Percentiles rank a stretch among this genome's conserved stretches.
Evolutionary conservation across 2,888 invertebrate species (phyloP).

Genomic region (Meandrusa payeni): DNA sequence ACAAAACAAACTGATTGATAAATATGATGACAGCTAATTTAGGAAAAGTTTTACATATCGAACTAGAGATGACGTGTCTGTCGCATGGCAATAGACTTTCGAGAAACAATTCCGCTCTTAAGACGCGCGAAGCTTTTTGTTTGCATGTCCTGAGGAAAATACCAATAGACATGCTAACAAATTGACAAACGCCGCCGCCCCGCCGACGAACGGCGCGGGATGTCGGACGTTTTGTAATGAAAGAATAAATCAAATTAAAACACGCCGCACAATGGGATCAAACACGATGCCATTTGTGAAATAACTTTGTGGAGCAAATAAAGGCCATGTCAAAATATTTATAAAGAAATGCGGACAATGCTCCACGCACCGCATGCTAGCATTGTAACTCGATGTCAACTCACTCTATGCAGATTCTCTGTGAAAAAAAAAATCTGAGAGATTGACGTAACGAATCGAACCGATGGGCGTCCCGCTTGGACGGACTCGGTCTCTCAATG

Average conservation of each 20-base stretch:
- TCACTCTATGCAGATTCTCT: slow-evolving; percentile 75
- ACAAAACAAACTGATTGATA: too few relatives aligned
- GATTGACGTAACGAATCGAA: slow-evolving; percentile 79
- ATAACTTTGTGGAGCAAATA: slow-evolving; percentile 67
- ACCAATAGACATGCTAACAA: slow-evolving; percentile 72
- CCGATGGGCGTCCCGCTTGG: slow-evolving; percentile 66
- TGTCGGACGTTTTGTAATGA: slow-evolving; percentile 68
- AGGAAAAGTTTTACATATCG: slow-evolving; percentile 44
- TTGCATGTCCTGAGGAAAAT: slow-evolving; percentile 62
- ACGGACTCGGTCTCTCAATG: slow-evolving; percentile 49
- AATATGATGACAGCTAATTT: slow-evolving; percentile 33
- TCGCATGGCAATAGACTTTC: slow-evolving; percentile 33
- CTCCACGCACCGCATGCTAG: slow-evolving; percentile 57
- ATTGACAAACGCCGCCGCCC: slow-evolving; percentile 67
- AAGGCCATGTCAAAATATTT: slow-evolving; percentile 80
- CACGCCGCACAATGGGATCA: slow-evolving; percentile 68
- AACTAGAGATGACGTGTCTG: slow-evolving; percentile 41
- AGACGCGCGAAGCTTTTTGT: slow-evolving; percentile 58
- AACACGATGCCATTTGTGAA: slow-evolving; percentile 72
- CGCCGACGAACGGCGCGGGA: slow-evolving; percentile 51
- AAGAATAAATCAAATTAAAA: slow-evolving; percentile 79
- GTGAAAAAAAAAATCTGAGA: slow-evolving; percentile 59
- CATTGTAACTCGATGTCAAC: slow-evolving; percentile 72
- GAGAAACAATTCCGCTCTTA: slow-evolving; percentile 51
- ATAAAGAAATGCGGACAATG: slow-evolving; percentile 76